These are phyloP conservation scores for Tenodera sinensis DNA, from an alignment of 2,888 invertebrate species.

Conservation along the genomic window DNA sequence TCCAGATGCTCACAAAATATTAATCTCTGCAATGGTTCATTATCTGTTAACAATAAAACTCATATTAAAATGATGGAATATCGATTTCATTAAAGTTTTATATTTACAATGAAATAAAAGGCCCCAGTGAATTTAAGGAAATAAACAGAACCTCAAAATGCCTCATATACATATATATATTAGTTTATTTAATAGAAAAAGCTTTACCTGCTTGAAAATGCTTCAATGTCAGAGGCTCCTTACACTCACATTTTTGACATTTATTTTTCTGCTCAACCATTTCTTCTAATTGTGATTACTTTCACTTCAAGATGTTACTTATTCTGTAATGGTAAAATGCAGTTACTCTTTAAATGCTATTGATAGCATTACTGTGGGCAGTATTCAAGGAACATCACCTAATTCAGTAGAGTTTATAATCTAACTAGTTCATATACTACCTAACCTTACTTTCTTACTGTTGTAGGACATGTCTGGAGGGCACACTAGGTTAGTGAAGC, in stretches of 20 bases:
- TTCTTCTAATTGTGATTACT: background rate
- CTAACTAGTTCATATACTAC: too few relatives aligned
- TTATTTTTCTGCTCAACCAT: background rate
- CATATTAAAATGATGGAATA: background rate
- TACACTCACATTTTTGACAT: background rate
- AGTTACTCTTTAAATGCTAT: background rate
- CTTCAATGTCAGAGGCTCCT: background rate
- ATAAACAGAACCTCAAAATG: too few relatives aligned
- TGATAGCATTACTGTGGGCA: background rate
- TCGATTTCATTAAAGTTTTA: too few relatives aligned
- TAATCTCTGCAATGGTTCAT: background rate
- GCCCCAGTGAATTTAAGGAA: too few relatives aligned
- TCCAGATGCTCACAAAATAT: background rate
- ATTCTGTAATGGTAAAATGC: background rate
- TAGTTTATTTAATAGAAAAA: background rate
- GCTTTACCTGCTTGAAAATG: background rate
- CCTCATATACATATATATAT: too few relatives aligned
- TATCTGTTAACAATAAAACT: background rate
- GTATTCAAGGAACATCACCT: too few relatives aligned
- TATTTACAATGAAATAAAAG: too few relatives aligned
- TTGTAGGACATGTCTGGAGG: too few relatives aligned
- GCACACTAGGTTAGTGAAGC: too few relatives aligned
- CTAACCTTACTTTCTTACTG: too few relatives aligned
- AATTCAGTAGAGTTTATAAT: too few relatives aligned
- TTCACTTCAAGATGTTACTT: background rate